Evolutionary conservation across 2,797 vertebrate species (phyloP).

Genomic region (Xenentodon cancila): DNA sequence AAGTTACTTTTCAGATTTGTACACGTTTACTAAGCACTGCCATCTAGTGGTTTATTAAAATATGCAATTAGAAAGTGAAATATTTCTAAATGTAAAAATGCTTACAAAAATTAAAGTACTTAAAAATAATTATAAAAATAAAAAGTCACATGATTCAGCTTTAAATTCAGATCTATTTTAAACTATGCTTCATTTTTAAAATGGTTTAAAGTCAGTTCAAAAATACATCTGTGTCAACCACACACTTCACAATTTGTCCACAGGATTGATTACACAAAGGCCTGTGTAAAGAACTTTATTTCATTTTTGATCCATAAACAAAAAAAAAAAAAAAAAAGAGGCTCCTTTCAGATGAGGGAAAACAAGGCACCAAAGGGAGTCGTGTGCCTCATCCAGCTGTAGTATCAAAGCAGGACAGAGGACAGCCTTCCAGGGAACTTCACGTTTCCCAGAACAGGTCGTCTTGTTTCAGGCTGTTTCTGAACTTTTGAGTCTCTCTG

Average conservation of each 20-base stretch:
- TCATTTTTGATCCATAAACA: constrained; percentile 6
- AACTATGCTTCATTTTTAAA: not conserved
- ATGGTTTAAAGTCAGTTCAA: constrained; percentile 8
- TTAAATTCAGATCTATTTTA: not conserved
- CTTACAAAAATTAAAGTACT: not conserved
- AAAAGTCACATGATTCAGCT: constrained; percentile 22
- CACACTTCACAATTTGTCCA: not conserved
- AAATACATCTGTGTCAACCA: constrained; percentile 5
- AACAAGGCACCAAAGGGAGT: not conserved
- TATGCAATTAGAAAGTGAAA: not conserved
- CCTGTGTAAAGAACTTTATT: constrained; percentile 18
- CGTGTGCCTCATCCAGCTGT: constrained; percentile 29
- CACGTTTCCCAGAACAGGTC: constrained; percentile 87
- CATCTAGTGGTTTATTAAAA: constrained; percentile 55
- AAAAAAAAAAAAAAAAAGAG: not conserved
- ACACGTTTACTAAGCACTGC: constrained; percentile 30
- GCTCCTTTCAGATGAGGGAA: not conserved
- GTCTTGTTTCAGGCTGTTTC: constrained; percentile 83
- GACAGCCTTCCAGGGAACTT: constrained; percentile 34
- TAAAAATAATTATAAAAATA: constrained; percentile 39
- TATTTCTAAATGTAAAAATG: not conserved
- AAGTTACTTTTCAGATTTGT: not conserved
- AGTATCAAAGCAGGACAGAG: constrained; percentile 13
- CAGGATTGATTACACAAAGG: constrained; percentile 14
- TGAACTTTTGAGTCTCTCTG: constrained; percentile 84